Base-by-base conservation (phyloP, 2,888 invertebrate genomes). In the Synanthedon myopaeformis region DNA sequence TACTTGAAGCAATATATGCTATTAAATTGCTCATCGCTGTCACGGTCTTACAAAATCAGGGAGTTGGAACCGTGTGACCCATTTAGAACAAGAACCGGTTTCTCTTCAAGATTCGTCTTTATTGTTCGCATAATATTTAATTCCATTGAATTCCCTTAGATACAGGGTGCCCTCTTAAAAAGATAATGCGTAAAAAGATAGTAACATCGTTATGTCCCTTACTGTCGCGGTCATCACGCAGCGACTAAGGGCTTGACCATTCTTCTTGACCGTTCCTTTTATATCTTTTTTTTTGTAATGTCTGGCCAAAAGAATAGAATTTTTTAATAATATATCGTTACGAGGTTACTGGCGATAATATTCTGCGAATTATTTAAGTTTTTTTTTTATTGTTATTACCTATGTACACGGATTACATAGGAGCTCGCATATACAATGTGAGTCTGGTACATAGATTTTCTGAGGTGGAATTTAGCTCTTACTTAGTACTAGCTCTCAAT, bases 51-150 rank as follows among this genome's bases (percentile, higher is more conserved):
- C 75, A 82, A 82, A 81, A 81, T 73, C 72, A 51, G 74, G 80
- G 77, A 76, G 75, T 73, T 76, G 76, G 72, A 81, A 85, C 85
- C 86, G 87, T 87, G 87, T 85, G 86, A 87, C 86, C 87, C 86
- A 86, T 87, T 86, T 85, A 83, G 76, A 65, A 69, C 72, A 74
- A 73, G 74, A 85, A 87, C 87, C 87, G 87, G 87, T 87, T 86
- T 72, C 74, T 82, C 83, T 80, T 80, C 75, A 81, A 81, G 83
- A 81, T 76, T 72, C 74, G 69, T 70, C 73, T 75, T 72, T 70
- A 81, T 87, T 85, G 85, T 87, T 80, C 67, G 73, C 70, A 79
- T 72, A 81, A 80, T 78, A 83, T 81, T 82, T 81, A 81, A 83
- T 81, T 71, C 81, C 74, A 81, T 84, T 82, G 72, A 81, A 74